A percentile compares a stretch with the other conserved stretches of the same genome.
Conservation (phyloP, 2,888 invertebrate genomes). For the Ormyrus thymus region DNA sequence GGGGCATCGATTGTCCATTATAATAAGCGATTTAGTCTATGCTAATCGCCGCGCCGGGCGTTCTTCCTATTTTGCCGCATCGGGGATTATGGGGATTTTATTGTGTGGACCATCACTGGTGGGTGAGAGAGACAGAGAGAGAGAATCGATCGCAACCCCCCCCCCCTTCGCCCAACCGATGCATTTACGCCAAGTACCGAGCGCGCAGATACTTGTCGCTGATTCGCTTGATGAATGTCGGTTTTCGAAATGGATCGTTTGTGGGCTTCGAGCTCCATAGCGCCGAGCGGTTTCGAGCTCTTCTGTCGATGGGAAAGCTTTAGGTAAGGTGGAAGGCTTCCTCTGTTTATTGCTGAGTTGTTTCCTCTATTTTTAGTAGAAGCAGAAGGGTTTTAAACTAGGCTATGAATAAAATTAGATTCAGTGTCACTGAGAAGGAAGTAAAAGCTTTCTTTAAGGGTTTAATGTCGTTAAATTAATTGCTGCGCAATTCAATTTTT, state of each 20-base stretch:
- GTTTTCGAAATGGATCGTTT: constrained; percentile 32
- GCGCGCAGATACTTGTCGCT: constrained; percentile 28
- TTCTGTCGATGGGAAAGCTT: too few relatives aligned
- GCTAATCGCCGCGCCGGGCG: constrained; percentile 33
- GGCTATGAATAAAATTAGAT: too few relatives aligned
- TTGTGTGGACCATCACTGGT: not conserved
- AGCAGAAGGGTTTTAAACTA: too few relatives aligned
- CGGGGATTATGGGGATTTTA: constrained; percentile 36
- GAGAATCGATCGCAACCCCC: too few relatives aligned
- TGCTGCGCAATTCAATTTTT: too few relatives aligned
- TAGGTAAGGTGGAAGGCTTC: too few relatives aligned
- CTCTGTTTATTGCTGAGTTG: too few relatives aligned
- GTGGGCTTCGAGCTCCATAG: not conserved
- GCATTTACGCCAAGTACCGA: not conserved
- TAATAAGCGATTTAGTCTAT: constrained; percentile 41
- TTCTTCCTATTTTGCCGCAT: constrained; percentile 23
- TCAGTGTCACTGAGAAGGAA: too few relatives aligned
- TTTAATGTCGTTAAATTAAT: too few relatives aligned
- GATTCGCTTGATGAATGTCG: constrained; percentile 39
- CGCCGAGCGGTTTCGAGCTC: not conserved
- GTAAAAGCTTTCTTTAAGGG: too few relatives aligned
- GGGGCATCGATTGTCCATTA: constrained; percentile 32
- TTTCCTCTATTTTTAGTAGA: too few relatives aligned
- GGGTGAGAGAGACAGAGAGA: not conserved
- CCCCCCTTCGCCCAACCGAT: too few relatives aligned